These are phyloP conservation scores for Coelopa frigida DNA, from an alignment of 1,140 invertebrate species.

Conservation along the genomic window DNA sequence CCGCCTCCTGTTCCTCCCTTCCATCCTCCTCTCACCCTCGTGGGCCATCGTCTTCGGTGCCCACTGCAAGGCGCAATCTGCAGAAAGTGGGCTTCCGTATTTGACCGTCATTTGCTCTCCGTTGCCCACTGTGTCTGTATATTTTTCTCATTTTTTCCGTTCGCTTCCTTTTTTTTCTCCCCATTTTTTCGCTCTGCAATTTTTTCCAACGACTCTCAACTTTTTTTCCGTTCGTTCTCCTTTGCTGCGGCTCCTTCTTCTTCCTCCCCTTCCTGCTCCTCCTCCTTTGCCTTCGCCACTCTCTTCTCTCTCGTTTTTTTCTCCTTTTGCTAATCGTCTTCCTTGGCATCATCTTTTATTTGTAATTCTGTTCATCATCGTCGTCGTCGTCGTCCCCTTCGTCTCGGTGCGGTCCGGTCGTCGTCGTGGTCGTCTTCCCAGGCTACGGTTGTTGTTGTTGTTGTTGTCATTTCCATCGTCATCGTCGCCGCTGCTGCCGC, in stretches of 20 bases:
- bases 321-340: slow-evolving; percentile 15
- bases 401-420: slow-evolving; percentile 8
- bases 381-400: slow-evolving; percentile 19
- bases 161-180: background rate
- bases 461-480: slow-evolving; percentile 17
- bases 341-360: slow-evolving; percentile 45
- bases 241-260: slow-evolving; percentile 5
- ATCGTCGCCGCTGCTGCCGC: too few relatives aligned
- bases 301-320: background rate
- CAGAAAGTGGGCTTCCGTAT: too few relatives aligned
- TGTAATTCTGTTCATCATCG: slow-evolving; percentile 45
- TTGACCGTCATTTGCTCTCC: too few relatives aligned
- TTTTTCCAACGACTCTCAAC: too few relatives aligned
- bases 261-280: background rate
- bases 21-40: background rate
- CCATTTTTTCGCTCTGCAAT: background rate
- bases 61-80: background rate
- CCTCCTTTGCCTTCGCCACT: too few relatives aligned
- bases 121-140: background rate
- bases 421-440: slow-evolving; percentile 7
- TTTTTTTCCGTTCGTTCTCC: background rate
- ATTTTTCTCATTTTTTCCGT: background rate
- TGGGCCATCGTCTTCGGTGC: background rate
- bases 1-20: background rate
- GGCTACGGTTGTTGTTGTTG: slow-evolving; percentile 10